Evolutionary conservation across 2,113 vertebrate species (phyloP).

Genomic region (Caloenas nicobarica): DNA sequence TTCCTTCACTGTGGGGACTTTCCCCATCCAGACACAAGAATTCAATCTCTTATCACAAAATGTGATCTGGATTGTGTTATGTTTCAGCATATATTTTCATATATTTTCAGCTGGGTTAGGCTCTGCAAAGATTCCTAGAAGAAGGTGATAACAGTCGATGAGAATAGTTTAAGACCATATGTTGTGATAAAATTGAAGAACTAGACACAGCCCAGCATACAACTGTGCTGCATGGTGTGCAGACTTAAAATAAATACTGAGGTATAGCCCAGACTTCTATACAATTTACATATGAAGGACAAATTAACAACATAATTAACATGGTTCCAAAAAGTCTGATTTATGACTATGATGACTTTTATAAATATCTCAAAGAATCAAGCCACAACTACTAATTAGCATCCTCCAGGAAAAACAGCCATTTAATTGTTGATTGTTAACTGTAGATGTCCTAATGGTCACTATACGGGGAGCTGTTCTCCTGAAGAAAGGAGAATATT

Average conservation of each 20-base stretch:
- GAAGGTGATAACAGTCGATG: background rate
- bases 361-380: background rate
- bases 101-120: background rate
- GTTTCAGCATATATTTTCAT: background rate
- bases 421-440: background rate
- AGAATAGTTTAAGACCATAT: slow-evolving; percentile 9
- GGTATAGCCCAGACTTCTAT: background rate
- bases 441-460: background rate
- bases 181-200: background rate
- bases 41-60: background rate
- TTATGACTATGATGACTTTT: background rate
- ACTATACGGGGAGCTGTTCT: background rate
- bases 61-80: background rate
- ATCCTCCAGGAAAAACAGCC: background rate
- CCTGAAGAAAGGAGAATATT: background rate
- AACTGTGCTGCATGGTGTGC: background rate
- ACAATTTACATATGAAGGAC: background rate
- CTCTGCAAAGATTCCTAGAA: background rate
- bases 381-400: background rate
- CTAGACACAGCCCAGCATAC: background rate
- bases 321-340: background rate
- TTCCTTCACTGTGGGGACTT: background rate
- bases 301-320: background rate
- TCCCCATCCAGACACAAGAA: background rate
- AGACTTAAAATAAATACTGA: background rate